phyloP scores from a whole-genome alignment of 2,888 invertebrate genomes.

The Lamproptera curius region DNA sequence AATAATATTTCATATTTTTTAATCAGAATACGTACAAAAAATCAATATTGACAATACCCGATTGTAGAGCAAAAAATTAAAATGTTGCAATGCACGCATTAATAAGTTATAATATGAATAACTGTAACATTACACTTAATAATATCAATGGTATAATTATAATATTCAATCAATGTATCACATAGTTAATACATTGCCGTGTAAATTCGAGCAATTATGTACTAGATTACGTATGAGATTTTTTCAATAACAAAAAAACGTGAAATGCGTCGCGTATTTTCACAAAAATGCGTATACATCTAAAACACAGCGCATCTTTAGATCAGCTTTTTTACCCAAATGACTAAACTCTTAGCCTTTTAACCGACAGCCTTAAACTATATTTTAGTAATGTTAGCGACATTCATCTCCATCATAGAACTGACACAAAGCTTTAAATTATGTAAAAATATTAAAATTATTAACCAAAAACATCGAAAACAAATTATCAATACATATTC shows the following conservation, averaged over 20 bases:
- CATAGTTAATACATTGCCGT: constrained; percentile 13
- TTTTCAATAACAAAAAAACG: constrained; percentile 10
- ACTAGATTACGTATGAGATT: constrained; percentile 17
- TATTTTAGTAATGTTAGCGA: not conserved
- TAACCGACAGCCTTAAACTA: constrained; percentile 1
- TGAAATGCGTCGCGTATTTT: constrained; percentile 1
- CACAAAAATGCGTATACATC: constrained; percentile 3
- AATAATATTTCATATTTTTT: constrained; percentile 5
- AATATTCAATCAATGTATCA: constrained; percentile 34
- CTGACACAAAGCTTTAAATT: too few species aligned
- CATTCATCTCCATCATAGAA: not conserved
- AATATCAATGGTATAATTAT: constrained; percentile 65
- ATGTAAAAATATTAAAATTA: too few species aligned
- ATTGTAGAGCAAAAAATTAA: constrained; percentile 13
- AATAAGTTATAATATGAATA: constrained; percentile 20
- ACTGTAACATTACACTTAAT: constrained; percentile 38
- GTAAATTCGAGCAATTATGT: constrained; percentile 15
- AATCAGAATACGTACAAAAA: constrained; percentile 18
- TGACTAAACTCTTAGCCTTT: not conserved
- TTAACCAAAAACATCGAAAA: too few species aligned
- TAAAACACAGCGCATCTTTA: constrained; percentile 14
- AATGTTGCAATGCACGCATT: constrained; percentile 15
- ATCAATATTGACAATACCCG: constrained; percentile 13
- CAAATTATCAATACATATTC: too few species aligned
- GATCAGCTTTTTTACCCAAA: constrained; percentile 1